Percentiles rank a stretch among this genome's conserved stretches.
These are phyloP conservation scores for Enteromius mattozi DNA, from an alignment of 2,797 vertebrate species.

Conservation along the genomic window DNA sequence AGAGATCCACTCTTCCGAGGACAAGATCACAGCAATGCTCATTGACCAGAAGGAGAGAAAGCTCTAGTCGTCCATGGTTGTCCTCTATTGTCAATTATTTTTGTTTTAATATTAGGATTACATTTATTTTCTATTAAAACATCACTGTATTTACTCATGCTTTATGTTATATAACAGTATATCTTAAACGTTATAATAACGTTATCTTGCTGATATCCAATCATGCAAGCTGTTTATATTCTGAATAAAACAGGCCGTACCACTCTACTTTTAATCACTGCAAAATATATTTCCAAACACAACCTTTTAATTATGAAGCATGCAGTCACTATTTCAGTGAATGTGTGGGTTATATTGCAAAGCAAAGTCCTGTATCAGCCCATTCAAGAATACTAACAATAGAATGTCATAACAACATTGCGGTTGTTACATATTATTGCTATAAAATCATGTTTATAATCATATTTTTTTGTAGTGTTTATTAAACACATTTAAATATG, in stretches of 20 bases:
- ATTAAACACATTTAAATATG: background rate
- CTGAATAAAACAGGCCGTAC: background rate
- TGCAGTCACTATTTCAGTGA: background rate
- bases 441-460: background rate
- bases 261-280: background rate
- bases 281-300: background rate
- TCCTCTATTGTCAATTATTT: background rate
- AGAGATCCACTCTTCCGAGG: slow-evolving; percentile 73
- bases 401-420: background rate
- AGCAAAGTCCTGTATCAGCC: background rate
- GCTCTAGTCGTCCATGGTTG: background rate
- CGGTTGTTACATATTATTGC: background rate
- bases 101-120: background rate
- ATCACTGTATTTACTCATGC: background rate
- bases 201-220: background rate
- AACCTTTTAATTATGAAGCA: background rate
- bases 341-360: background rate
- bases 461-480: background rate
- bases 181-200: too few species aligned
- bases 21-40: slow-evolving; percentile 59
- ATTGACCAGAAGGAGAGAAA: slow-evolving; percentile 1
- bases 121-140: background rate
- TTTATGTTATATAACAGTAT: background rate
- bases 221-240: background rate
- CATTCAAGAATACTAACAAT: background rate